Evolutionary conservation across 2,888 invertebrate genomes (phyloP).

Genomic region (Galeopsomyia nigrocyanea): DNA sequence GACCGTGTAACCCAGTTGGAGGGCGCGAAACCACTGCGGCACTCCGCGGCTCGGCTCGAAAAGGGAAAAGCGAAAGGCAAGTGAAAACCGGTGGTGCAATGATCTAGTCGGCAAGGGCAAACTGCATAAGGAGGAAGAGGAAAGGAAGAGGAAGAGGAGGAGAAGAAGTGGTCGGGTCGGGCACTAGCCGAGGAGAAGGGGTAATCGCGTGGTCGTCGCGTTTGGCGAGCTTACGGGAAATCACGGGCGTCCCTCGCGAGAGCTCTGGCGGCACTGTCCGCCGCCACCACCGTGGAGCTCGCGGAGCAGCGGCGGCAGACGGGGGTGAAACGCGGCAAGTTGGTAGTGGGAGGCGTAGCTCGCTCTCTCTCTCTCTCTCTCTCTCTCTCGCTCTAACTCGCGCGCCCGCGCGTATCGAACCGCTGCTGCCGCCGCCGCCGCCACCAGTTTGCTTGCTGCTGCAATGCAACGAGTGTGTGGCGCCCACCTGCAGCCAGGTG

Average conservation of each 20-base stretch:
- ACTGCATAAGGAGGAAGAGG: background rate
- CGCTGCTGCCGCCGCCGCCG: slow-evolving; percentile 48
- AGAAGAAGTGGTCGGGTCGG: background rate
- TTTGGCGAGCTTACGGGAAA: slow-evolving; percentile 55
- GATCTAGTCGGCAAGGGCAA: too few species aligned
- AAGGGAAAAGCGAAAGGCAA: too few species aligned
- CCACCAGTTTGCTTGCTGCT: slow-evolving; percentile 10
- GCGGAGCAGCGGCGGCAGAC: slow-evolving; percentile 5
- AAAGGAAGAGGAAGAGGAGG: background rate
- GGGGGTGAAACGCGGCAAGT: background rate
- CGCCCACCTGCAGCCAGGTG: slow-evolving; percentile 17
- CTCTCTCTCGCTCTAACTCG: slow-evolving; percentile 49
- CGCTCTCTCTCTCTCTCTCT: slow-evolving; percentile 34
- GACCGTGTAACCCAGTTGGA: background rate
- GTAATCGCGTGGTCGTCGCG: slow-evolving; percentile 24
- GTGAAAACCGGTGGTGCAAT: too few species aligned
- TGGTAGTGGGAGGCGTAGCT: slow-evolving; percentile 14
- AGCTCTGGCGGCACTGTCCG: slow-evolving; percentile 67
- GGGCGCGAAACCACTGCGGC: too few species aligned
- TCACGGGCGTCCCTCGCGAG: slow-evolving; percentile 66
- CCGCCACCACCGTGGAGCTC: slow-evolving; percentile 54
- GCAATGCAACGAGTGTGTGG: slow-evolving; percentile 1
- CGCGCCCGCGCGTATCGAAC: slow-evolving; percentile 64
- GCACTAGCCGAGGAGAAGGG: background rate
- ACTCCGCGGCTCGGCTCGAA: too few species aligned